Base-by-base conservation (phyloP, 2,113 vertebrate genomes). In the Heterotilapia buettikoferi region DNA sequence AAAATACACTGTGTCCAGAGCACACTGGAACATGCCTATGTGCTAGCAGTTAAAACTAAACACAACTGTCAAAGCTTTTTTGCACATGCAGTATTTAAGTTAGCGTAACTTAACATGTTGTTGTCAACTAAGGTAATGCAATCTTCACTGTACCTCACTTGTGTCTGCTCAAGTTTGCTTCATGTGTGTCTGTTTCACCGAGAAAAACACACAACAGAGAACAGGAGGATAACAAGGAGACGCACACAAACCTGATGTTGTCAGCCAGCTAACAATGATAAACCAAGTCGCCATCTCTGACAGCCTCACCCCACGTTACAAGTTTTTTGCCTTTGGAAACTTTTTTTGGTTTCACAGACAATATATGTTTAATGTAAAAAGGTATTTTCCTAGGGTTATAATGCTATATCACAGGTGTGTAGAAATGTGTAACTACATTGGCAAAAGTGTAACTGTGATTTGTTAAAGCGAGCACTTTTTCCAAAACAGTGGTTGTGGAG, bases 31-130 rank as follows among this genome's bases (percentile, higher is more conserved):
- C n/a, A 40, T 68, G 3, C 19, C 4, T 10, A 45, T 43, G 40
- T 45, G 68, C 68, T 45, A 26, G 21, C 40, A 45, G 68, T 5
- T 73, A 26, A 73, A 73, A 73, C 40, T 29, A 47, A 76, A 76
- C 24, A 76, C 9, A 0, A 76, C 71, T 76, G 71, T 19, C 24
- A 47, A 76, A 76, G 14, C 43, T 45, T 76, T 47, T 76, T 76
- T 47, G 21, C 21, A 29, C 14, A 29, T 0, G 40, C 68, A 47
- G 68, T 3, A 26, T 26, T 76, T 76, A 76, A 76, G 68, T 73
- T 47, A 18, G 13, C 4, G 0, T 26, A 11, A 47, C 21, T 47
- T 7, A 47, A 47, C 71, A 76, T 29, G 40, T 0, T 71, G 0
- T 45, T 76, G 40, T 47, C 40, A 76, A 29, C 9, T 47, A 47